phyloP scores from a whole-genome alignment of 2,113 vertebrate species.

The Labrus mixtus region DNA sequence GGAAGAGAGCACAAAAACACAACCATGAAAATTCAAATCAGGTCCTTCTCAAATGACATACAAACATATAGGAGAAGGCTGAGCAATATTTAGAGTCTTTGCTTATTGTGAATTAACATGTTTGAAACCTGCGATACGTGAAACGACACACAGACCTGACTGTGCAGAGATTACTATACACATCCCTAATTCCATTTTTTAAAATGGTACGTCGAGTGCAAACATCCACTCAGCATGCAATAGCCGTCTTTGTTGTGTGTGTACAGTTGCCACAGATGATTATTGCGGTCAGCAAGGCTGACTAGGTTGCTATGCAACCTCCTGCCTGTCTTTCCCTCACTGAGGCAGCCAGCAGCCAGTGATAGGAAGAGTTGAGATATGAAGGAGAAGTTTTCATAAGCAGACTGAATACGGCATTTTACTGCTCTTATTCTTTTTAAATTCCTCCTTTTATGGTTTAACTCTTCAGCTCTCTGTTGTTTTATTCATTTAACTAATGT shows the following conservation, averaged over 20 bases:
- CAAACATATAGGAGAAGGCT: constrained; percentile 12
- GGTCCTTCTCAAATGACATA: constrained; percentile 58
- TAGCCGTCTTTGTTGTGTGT: constrained; percentile 50
- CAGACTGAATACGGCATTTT: not conserved
- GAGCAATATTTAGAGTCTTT: not conserved
- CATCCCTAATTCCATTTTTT: not conserved
- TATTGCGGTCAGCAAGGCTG: constrained; percentile 52
- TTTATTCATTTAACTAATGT: no score
- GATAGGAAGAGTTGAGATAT: not conserved
- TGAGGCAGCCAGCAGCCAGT: constrained; percentile 2
- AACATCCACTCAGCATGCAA: constrained; percentile 26
- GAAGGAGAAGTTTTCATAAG: constrained; percentile 26
- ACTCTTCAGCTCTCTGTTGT: no score
- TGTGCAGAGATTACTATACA: not conserved
- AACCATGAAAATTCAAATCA: constrained; percentile 72
- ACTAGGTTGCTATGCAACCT: constrained; percentile 76
- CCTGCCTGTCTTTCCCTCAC: constrained; percentile 29
- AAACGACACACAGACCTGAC: not conserved
- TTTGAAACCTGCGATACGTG: not conserved
- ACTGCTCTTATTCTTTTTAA: no score
- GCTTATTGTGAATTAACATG: constrained; percentile 12
- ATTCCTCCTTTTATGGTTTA: no score
- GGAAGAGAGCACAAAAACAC: constrained; percentile 28
- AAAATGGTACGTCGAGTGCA: not conserved
- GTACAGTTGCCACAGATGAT: constrained; percentile 47